Percentiles rank a stretch among this genome's conserved stretches.
phyloP scores from a whole-genome alignment of 2,113 vertebrate genomes.

The Notothenia coriiceps region DNA sequence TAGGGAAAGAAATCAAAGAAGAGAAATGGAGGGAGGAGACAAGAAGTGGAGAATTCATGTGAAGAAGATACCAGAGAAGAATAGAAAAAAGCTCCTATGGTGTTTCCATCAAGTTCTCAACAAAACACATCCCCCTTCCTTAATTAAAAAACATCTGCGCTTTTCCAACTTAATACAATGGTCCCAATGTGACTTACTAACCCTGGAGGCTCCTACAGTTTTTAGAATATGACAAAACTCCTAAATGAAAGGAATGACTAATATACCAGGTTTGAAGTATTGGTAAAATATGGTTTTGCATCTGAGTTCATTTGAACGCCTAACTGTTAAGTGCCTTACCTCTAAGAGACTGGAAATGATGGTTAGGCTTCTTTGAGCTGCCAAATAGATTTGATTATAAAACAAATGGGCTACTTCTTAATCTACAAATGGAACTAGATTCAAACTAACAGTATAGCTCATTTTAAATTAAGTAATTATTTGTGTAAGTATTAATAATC shows the following conservation, averaged over 20 bases:
- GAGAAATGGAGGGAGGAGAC: not conserved
- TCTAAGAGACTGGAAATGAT: slow-evolving; percentile 31
- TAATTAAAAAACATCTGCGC: slow-evolving; percentile 47
- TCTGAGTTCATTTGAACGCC: slow-evolving; percentile 25
- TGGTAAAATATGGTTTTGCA: slow-evolving; percentile 38
- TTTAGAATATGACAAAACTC: slow-evolving; percentile 54
- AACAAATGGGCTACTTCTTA: too few relatives aligned
- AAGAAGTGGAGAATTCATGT: not conserved
- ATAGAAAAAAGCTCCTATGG: slow-evolving; percentile 16
- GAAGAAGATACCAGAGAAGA: slow-evolving; percentile 19
- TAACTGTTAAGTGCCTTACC: not conserved
- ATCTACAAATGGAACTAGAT: too few relatives aligned
- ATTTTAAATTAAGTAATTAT: too few relatives aligned
- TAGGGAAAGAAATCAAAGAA: slow-evolving; percentile 13
- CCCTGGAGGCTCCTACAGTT: slow-evolving; percentile 58
- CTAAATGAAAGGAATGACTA: slow-evolving; percentile 37
- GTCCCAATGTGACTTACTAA: slow-evolving; percentile 58
- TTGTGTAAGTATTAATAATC: not conserved
- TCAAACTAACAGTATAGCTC: not conserved
- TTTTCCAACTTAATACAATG: slow-evolving; percentile 44
- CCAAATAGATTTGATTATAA: not conserved
- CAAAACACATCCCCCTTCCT: slow-evolving; percentile 53
- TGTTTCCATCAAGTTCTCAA: slow-evolving; percentile 39
- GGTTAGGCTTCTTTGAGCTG: not conserved
- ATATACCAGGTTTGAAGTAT: slow-evolving; percentile 21